These are phyloP conservation scores for Ophioninae sp. DNA, from an alignment of 2,888 invertebrate genomes.

Conservation along the genomic window DNA sequence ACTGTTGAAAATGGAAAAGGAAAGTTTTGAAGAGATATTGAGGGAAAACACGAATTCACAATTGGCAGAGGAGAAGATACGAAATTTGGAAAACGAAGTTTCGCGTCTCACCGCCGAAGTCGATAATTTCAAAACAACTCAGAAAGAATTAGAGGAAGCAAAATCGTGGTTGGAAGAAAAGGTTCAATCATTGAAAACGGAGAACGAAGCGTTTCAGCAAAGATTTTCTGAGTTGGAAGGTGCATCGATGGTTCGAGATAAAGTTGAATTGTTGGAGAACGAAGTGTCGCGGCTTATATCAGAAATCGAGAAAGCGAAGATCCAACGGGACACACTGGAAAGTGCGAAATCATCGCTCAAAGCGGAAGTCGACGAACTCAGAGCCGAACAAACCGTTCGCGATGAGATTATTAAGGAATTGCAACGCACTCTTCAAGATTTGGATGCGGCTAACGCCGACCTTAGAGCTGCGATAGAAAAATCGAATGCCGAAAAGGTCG, in stretches of 20 bases:
- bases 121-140: neutral
- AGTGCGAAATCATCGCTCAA: constrained; percentile 11
- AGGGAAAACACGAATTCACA: neutral
- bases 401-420: constrained; percentile 37
- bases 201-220: constrained; percentile 16
- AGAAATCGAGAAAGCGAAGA: constrained; percentile 15
- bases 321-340: neutral
- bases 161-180: constrained; percentile 39
- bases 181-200: constrained; percentile 33
- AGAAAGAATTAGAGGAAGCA: constrained; percentile 36
- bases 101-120: constrained; percentile 33
- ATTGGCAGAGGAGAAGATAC: constrained; percentile 19
- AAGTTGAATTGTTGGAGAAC: constrained; percentile 48
- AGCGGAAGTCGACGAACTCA: constrained; percentile 20
- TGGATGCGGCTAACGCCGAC: constrained; percentile 5
- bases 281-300: constrained; percentile 23
- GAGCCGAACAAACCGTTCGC: constrained; percentile 20
- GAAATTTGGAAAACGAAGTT: constrained; percentile 31
- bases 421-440: constrained; percentile 9
- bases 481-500: constrained; percentile 16
- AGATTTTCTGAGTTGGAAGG: neutral
- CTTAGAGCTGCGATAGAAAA: constrained; percentile 24
- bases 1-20: constrained; percentile 30
- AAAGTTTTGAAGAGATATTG: constrained; percentile 6
- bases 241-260: neutral